Conservation (phyloP, 2,888 invertebrate species). For the Ypsolopha scabrella region DNA sequence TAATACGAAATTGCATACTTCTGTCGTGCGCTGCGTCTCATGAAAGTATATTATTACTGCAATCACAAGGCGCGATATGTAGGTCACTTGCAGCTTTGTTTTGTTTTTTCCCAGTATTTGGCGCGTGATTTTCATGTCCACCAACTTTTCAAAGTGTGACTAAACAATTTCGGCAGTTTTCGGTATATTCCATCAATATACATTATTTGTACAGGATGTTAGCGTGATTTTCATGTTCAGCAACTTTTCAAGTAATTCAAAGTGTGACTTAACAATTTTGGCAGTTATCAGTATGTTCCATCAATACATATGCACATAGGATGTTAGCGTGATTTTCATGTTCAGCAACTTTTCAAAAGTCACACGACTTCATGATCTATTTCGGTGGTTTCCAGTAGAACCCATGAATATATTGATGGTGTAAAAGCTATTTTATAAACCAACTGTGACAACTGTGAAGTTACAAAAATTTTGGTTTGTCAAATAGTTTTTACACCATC, state of each 20-base stretch:
- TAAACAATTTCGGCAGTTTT: not conserved
- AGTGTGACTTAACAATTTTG: not conserved
- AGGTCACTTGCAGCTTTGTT: constrained; percentile 47
- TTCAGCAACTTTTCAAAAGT: too few species aligned
- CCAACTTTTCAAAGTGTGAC: not conserved
- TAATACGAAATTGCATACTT: constrained; percentile 12
- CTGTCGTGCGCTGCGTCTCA: constrained; percentile 24
- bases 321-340: not conserved
- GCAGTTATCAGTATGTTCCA: not conserved
- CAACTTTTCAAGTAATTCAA: not conserved
- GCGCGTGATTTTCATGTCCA: constrained; percentile 1
- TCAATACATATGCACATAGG: not conserved
- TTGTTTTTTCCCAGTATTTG: constrained; percentile 20
- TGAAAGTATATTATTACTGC: constrained; percentile 56
- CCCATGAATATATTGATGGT: too few species aligned
- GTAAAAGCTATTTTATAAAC: too few species aligned
- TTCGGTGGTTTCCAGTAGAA: too few species aligned
- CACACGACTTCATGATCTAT: too few species aligned
- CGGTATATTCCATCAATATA: not conserved
- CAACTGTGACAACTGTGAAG: too few species aligned
- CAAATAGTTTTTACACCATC: too few species aligned
- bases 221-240: not conserved
- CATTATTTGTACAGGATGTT: not conserved
- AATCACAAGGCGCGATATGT: constrained; percentile 47
- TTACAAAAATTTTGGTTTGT: too few species aligned